Percentiles rank a stretch among this genome's conserved stretches.
These are phyloP conservation scores for Parascotia fuliginaria DNA, from an alignment of 2,888 invertebrate genomes.

Conservation along the genomic window DNA sequence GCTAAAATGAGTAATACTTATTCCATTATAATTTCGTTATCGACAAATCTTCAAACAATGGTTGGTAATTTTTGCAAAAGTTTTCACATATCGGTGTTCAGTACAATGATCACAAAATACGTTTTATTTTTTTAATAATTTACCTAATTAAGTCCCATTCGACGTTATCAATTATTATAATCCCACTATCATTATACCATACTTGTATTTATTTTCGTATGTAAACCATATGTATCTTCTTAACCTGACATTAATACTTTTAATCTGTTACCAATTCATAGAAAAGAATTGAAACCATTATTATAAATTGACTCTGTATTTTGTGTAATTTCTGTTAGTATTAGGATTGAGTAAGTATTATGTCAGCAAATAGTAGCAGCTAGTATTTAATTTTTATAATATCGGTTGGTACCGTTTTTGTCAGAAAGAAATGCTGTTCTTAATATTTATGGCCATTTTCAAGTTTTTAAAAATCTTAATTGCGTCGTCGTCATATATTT, in stretches of 20 bases:
- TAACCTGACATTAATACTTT: conserved; percentile 7
- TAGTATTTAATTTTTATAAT: too few relatives aligned
- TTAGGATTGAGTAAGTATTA: background rate
- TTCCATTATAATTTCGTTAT: background rate
- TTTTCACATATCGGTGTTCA: conserved; percentile 27
- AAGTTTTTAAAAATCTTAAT: too few relatives aligned
- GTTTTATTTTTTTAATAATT: conserved; percentile 25
- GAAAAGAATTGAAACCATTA: background rate
- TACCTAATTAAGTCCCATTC: conserved; percentile 24
- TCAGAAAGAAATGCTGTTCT: too few relatives aligned
- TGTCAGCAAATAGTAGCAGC: too few relatives aligned
- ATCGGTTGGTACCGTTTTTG: too few relatives aligned
- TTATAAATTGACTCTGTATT: background rate
- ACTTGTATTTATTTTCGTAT: conserved; percentile 21
- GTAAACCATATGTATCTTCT: conserved; percentile 9
- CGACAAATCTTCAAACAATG: background rate
- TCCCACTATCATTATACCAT: conserved; percentile 17
- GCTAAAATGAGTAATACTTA: background rate
- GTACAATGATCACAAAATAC: conserved; percentile 19
- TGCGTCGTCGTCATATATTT: too few relatives aligned
- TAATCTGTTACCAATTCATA: conserved; percentile 5
- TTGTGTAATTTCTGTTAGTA: background rate
- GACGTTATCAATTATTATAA: conserved; percentile 23
- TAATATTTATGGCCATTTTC: too few relatives aligned
- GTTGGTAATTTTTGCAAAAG: background rate